Percentiles rank a stretch among this genome's conserved stretches.
These are phyloP conservation scores for Melanostoma mellinum DNA, from an alignment of 2,888 invertebrate genomes.

Conservation along the genomic window DNA sequence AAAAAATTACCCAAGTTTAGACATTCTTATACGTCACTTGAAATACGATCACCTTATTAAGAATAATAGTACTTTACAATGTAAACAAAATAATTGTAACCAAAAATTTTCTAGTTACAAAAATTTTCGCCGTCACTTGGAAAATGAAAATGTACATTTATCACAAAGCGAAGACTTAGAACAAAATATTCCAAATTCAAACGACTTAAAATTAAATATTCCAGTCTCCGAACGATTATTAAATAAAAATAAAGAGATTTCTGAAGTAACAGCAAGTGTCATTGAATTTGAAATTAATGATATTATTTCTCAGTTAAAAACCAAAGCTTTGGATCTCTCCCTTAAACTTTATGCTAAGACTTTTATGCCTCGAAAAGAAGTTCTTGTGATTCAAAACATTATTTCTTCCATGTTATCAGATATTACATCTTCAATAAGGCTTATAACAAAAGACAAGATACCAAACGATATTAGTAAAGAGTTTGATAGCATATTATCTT, in stretches of 20 bases:
- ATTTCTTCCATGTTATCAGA: slow-evolving; percentile 3
- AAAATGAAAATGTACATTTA: neutral
- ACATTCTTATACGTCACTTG: slow-evolving; percentile 38
- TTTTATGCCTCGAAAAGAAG: slow-evolving; percentile 13
- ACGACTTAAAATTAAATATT: neutral
- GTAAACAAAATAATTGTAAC: slow-evolving; percentile 52
- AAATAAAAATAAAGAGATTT: neutral
- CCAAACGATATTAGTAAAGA: slow-evolving; percentile 2
- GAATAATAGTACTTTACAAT: slow-evolving; percentile 41
- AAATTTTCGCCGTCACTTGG: slow-evolving; percentile 53
- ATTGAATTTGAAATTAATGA: neutral
- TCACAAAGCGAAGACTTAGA: too few relatives aligned
- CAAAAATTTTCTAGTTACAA: slow-evolving; percentile 55
- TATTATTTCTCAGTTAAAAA: slow-evolving; percentile 3
- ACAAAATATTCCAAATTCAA: too few relatives aligned
- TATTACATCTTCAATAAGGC: neutral
- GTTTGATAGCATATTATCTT: neutral
- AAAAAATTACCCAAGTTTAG: slow-evolving; percentile 26
- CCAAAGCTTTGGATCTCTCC: neutral
- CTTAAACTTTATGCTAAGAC: slow-evolving; percentile 18
- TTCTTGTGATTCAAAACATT: slow-evolving; percentile 22
- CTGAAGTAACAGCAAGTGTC: neutral
- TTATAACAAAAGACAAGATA: slow-evolving; percentile 1
- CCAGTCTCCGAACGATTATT: neutral
- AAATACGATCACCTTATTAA: slow-evolving; percentile 49